phyloP scores from a whole-genome alignment of 1,140 invertebrate species.

The Paramacrobiotus metropolitanus region DNA sequence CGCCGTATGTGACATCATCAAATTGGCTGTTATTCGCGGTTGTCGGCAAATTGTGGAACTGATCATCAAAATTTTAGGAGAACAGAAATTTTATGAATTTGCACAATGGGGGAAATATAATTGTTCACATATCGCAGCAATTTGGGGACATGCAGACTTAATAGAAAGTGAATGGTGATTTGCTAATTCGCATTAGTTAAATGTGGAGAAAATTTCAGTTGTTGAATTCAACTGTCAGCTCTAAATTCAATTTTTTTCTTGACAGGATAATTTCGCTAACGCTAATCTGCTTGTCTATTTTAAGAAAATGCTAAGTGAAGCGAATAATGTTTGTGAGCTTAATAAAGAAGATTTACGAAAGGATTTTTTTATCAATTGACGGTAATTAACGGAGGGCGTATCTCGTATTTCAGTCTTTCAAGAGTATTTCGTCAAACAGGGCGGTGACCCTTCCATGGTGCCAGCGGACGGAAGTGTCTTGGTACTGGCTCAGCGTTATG shows the following conservation, averaged over 20 bases:
- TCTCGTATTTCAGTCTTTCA: neutral
- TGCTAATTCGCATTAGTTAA: too few relatives aligned
- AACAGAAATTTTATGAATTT: neutral
- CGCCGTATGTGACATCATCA: neutral
- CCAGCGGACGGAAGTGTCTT: neutral
- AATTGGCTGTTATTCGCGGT: neutral
- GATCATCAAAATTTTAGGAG: neutral
- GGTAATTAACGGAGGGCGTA: too few relatives aligned
- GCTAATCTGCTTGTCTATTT: too few relatives aligned
- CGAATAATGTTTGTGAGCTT: neutral
- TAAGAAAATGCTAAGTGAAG: neutral
- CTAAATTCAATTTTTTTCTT: neutral
- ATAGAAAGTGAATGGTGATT: neutral
- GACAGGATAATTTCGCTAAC: neutral
- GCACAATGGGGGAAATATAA: neutral
- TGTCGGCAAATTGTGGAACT: neutral
- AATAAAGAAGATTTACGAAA: neutral
- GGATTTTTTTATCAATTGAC: too few relatives aligned
- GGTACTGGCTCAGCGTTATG: neutral
- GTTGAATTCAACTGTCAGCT: neutral
- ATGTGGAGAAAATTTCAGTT: too few relatives aligned
- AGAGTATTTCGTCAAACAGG: neutral
- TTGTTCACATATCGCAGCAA: neutral
- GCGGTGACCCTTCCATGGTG: neutral
- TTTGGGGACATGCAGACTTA: neutral